Base-by-base conservation (phyloP, 1,140 invertebrate species). In the Drosophila seguyi region DNA sequence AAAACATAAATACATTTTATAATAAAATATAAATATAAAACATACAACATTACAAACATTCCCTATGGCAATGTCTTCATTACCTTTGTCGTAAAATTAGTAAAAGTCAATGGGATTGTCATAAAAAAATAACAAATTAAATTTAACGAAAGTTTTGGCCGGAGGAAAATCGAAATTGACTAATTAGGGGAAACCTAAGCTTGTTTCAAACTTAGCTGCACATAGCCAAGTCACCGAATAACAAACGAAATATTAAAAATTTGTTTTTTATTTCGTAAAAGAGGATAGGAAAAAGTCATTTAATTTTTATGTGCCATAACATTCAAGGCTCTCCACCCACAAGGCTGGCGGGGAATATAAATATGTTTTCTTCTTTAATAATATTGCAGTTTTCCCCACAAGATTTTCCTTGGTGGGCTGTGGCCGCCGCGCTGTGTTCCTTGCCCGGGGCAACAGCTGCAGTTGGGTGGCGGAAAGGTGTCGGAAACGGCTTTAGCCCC, bases 401-500 rank as follows among this genome's bases (percentile, higher is more conserved):
- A 41, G 14, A 55, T 55, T 74, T 71, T 67, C 52, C 45, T 31
- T 18, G 10, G 69, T 60, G 52, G 60, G 62, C 63, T 58, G 71
- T 41, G 45, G 20, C 55, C 31, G 42, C 41, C 41, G 36, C 41
- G 44, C 38, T 42, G 25, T 56, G 50, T 74, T 67, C 68, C 79
- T 50, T 57, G 65, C 78, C 60, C 59, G 57, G 61, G 77, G 65
- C 47, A 61, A 72, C 79, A 81, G 79, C 79, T 81, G 79, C 78
- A 66, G 68, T 68, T 77, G 74, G 74, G 76, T 61, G 60, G 76
- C 68, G 56, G 59, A 65, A 77, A 81, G 79, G 79, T 81, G 79
- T 81, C 79, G 79, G 79, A 82, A 82, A 82, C 69, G 74, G 62
- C 75, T 78, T 81, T 82, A 81, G 79, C 79, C 79, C 79, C 79